These are phyloP conservation scores for Prenolepis imparis DNA, from an alignment of 2,888 invertebrate genomes.

Conservation along the genomic window DNA sequence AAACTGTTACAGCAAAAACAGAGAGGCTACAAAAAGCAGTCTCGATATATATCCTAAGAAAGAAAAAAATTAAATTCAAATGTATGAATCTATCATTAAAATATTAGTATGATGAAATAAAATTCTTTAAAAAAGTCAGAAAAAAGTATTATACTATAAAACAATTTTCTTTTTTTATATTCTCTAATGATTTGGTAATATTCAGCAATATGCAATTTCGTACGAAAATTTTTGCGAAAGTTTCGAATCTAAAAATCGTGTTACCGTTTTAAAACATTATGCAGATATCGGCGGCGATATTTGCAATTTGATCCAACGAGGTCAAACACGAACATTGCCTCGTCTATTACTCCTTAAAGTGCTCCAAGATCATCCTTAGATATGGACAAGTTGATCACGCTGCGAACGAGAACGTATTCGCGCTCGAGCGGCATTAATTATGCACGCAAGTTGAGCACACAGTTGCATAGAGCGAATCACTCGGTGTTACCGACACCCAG, in stretches of 20 bases:
- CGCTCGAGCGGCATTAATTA: slow-evolving; percentile 60
- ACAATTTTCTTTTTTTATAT: neutral
- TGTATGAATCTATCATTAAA: neutral
- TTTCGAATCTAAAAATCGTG: neutral
- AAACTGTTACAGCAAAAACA: neutral
- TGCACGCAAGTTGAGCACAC: slow-evolving; percentile 52
- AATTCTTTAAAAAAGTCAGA: neutral
- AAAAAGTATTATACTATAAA: neutral
- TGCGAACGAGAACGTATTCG: slow-evolving; percentile 40
- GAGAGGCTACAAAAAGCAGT: neutral
- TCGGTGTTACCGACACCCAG: slow-evolving; percentile 41
- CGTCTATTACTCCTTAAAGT: slow-evolving; percentile 28
- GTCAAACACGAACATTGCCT: slow-evolving; percentile 30
- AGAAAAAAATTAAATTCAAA: neutral
- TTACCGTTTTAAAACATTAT: neutral
- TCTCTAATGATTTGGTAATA: neutral
- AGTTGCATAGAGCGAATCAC: slow-evolving; percentile 40
- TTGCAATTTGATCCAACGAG: slow-evolving; percentile 20
- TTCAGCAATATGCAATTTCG: neutral
- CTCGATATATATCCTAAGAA: neutral
- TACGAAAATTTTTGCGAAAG: neutral
- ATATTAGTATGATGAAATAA: neutral
- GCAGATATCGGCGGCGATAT: neutral
- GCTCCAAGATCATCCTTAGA: slow-evolving; percentile 44
- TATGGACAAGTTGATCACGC: slow-evolving; percentile 53